Evolutionary conservation across 2,888 invertebrate genomes (phyloP).

Genomic region (Neuroscelio doddi): DNA sequence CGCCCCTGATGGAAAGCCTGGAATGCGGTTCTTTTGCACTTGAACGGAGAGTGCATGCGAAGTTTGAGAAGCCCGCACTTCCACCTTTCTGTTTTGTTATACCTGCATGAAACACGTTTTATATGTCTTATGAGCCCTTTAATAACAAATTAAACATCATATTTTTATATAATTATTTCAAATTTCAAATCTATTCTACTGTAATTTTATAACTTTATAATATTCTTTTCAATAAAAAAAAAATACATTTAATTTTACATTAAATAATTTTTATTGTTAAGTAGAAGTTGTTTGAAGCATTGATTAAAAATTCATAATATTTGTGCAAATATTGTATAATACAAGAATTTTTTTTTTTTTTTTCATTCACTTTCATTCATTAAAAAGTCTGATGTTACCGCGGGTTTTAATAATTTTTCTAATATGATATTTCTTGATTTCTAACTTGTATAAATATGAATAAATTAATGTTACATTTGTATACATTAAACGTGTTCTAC

Average conservation of each 20-base stretch:
- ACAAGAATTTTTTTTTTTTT: neutral
- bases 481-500: too few species aligned
- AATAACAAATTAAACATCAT: too few species aligned
- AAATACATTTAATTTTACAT: too few species aligned
- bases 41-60: neutral
- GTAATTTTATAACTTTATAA: too few species aligned
- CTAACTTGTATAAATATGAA: neutral
- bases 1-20: slow-evolving; percentile 1
- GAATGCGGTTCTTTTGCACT: slow-evolving; percentile 7
- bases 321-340: too few species aligned
- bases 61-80: neutral
- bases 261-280: too few species aligned
- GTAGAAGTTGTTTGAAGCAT: neutral
- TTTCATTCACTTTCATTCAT: slow-evolving; percentile 6
- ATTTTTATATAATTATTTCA: too few species aligned
- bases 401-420: neutral
- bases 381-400: neutral
- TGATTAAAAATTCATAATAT: too few species aligned
- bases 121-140: neutral
- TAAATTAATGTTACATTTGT: too few species aligned
- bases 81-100: neutral
- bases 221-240: too few species aligned
- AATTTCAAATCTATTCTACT: too few species aligned
- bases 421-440: neutral
- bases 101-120: neutral